Evolutionary conservation across 2,888 invertebrate species (phyloP), one percentile per base, ranked within the genome.

Genomic region (Drosophila prolongata): DNA sequence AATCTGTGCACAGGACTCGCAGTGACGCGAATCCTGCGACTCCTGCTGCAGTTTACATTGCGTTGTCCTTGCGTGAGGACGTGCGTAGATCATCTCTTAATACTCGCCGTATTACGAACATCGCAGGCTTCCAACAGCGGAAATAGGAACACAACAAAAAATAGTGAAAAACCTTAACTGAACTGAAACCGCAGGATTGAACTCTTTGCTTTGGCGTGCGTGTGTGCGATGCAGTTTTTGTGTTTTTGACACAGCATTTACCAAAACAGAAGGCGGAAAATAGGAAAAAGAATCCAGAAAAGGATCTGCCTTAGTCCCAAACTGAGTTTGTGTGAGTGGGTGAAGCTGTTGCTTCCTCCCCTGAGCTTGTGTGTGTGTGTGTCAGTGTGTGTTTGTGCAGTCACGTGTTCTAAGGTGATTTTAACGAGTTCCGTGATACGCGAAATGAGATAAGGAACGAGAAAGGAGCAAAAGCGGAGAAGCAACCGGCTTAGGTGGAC

Each of bases 351-450:
- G 72, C 72, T 74, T 72, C 72, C 8, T 9, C 14, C 34, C 24
- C 44, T 24, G 27, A 46, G 34, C 53, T 27, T 49, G 66, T 40
- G 53, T 56, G 50, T 56, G 50, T 56, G 58, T 9, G 37, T 9
- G 37, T 27, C 37, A 42, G 75, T 40, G 53, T 76, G 71, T 76
- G 72, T 61, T 38, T 71, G 77, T 89, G 87, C 81, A 87, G 81
- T 89, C 89, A 85, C 85, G 89, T 85, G 89, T 84, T 76, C 73
- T 77, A 77, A 87, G 87, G 81, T 87, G 89, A 87, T 86, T 87
- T 86, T 89, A 89, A 87, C 85, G 87, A 87, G 89, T 80, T 86
- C 81, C 89, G 77, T 77, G 81, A 87, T 89, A 87, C 85, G 81
- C 85, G 79, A 81, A 79, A 77, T 74, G 57, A 84, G 87, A 85